Evolutionary conservation across 2,113 vertebrate species (phyloP).

Genomic region (Nycticebus coucang): DNA sequence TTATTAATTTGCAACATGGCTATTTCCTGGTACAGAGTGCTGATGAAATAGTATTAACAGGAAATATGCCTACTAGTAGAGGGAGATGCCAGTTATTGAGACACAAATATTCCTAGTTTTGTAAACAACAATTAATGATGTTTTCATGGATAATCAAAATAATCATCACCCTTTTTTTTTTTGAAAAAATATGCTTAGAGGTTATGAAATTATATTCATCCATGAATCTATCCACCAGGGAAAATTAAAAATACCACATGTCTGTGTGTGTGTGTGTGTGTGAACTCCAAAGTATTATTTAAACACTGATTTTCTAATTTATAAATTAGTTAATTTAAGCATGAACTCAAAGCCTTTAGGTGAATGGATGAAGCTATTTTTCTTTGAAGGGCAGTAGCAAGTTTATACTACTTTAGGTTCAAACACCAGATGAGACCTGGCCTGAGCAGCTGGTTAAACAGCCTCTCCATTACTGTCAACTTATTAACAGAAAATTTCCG

Average conservation of each 20-base stretch:
- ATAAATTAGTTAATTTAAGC: constrained; percentile 22
- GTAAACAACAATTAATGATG: neutral
- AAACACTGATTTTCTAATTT: neutral
- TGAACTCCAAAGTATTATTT: neutral
- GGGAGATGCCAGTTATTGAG: neutral
- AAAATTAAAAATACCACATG: neutral
- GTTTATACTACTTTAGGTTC: neutral
- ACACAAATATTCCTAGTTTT: neutral
- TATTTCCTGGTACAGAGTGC: neutral
- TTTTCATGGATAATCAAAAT: neutral
- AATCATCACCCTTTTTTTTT: neutral
- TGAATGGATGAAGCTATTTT: neutral
- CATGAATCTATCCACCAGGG: neutral
- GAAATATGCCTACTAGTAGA: neutral
- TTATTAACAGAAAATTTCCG: constrained; percentile 8
- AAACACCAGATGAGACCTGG: constrained; percentile 14
- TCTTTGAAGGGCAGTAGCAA: neutral
- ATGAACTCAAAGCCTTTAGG: neutral
- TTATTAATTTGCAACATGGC: neutral
- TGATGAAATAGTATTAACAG: neutral
- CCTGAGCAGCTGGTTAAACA: neutral
- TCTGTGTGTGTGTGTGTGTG: neutral
- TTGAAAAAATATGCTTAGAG: neutral
- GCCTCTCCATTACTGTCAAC: constrained; percentile 32
- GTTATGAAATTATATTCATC: neutral